These are phyloP conservation scores for Periparus ater DNA, from an alignment of 2,797 vertebrate species.

Conservation along the genomic window DNA sequence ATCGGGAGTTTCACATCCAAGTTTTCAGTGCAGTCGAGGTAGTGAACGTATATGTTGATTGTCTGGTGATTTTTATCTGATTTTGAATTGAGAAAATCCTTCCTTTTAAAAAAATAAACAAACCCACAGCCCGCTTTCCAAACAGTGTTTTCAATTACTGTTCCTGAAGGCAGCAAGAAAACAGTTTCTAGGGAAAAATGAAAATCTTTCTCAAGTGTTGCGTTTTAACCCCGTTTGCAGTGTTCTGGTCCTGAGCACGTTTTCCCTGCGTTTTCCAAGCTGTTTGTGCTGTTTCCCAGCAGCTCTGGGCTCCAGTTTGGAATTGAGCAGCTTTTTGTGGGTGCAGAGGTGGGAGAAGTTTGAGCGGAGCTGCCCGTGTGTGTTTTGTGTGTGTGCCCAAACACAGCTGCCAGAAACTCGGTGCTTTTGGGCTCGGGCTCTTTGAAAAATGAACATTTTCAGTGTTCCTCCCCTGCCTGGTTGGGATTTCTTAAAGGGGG, in stretches of 20 bases:
- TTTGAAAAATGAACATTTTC: neutral
- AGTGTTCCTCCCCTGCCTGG: neutral
- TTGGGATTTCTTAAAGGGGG: neutral
- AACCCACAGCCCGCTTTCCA: neutral
- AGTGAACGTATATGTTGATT: accelerated
- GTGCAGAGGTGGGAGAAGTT: neutral
- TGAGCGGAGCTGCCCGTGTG: neutral
- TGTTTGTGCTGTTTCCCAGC: neutral
- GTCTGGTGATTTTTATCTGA: neutral
- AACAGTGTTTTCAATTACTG: neutral
- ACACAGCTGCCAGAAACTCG: neutral
- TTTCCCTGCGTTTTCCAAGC: neutral
- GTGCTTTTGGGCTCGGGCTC: neutral
- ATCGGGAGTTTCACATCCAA: neutral
- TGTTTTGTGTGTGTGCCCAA: neutral
- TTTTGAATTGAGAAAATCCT: neutral
- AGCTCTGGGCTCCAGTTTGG: accelerated
- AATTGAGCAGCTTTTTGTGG: neutral
- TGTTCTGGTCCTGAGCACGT: neutral
- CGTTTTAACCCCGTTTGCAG: neutral
- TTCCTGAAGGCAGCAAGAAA: neutral
- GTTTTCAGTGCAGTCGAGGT: neutral
- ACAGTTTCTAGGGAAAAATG: neutral
- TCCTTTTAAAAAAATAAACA: neutral
- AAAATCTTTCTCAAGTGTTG: neutral